Evolutionary conservation across 2,797 vertebrate genomes (phyloP), one percentile per base, ranked within the genome.

Genomic region (Selene dorsalis): DNA sequence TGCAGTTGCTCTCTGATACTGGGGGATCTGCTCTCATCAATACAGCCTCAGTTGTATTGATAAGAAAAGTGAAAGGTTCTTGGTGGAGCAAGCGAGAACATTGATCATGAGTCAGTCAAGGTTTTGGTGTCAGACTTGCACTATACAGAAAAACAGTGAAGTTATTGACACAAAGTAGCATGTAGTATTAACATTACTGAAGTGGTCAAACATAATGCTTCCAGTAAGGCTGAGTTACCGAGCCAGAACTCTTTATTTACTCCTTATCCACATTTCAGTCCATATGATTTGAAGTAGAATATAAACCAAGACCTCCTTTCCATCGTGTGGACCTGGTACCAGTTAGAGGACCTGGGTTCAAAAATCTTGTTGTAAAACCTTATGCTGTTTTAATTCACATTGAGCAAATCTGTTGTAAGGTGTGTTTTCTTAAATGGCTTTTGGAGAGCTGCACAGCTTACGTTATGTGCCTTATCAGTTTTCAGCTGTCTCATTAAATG

Each of bases 11-110:
- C 68, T 77, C 73, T 81, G 82, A 86, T 83, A 70, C 41, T 75
- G 56, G 74, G 43, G 18, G 74, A 71, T 90, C 73, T 65, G 69
- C 60, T 74, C 55, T 85, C 79, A 90, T 91, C 88, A 83, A 85
- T 87, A 81, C 53, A 30, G 43, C 50, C 60, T 39, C 71, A 32
- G 17, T 47, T 50, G 20, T 85, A 84, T 83, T 75, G 85, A 90
- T 87, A 73, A 84, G 76, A 24, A 39, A 43, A 84, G 73, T 48
- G 45, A 85, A 76, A 55, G 58, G 57, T 30, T 79, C 10, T 52
- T 43, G 63, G 28, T 28, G 11, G 28, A 43, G 39, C 4, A 18
- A 41, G 26, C n/a, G 13, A 38, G 26, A 72, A 9, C 66, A 59
- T 64, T 52, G 6, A 76, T 43, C 30, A 52, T 65, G n/a, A 26